Evolutionary conservation across 2,797 vertebrate genomes (phyloP).

Genomic region (Aulostomus chinensis): DNA sequence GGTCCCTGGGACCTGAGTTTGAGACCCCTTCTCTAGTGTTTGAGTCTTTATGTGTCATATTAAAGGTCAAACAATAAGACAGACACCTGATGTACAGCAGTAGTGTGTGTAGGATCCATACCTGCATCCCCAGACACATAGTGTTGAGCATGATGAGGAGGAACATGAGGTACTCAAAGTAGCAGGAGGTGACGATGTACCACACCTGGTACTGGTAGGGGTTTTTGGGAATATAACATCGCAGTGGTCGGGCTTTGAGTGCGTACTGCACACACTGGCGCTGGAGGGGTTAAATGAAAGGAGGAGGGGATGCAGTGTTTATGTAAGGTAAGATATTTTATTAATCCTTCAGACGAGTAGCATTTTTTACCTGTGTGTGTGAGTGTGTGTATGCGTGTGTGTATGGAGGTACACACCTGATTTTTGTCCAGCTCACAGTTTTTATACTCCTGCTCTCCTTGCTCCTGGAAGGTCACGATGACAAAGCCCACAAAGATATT

Average conservation of each 20-base stretch:
- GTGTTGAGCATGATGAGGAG: constrained; percentile 94
- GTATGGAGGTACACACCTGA: constrained; percentile 76
- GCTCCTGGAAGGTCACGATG: constrained; percentile 93
- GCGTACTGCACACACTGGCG: constrained; percentile 96
- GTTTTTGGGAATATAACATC: constrained; percentile 95
- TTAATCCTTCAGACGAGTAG: too few species aligned
- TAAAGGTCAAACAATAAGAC: not conserved
- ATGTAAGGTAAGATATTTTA: not conserved
- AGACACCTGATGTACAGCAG: not conserved
- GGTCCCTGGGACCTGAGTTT: too few species aligned
- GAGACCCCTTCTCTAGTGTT: too few species aligned
- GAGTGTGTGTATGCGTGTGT: not conserved
- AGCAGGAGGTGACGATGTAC: constrained; percentile 96
- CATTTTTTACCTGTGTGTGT: not conserved
- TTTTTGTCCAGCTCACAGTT: constrained; percentile 94
- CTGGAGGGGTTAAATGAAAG: constrained; percentile 61
- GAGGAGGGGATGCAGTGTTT: not conserved
- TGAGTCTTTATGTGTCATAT: too few species aligned
- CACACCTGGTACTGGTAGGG: constrained; percentile 92
- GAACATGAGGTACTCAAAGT: constrained; percentile 98
- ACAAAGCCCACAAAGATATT: constrained; percentile 96
- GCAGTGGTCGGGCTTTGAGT: constrained; percentile 89
- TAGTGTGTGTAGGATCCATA: constrained; percentile 50
- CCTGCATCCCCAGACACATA: constrained; percentile 96
- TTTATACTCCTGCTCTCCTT: constrained; percentile 93